These are phyloP conservation scores for Noctuana brunneofusca DNA, from an alignment of 2,888 invertebrate species.

Conservation along the genomic window DNA sequence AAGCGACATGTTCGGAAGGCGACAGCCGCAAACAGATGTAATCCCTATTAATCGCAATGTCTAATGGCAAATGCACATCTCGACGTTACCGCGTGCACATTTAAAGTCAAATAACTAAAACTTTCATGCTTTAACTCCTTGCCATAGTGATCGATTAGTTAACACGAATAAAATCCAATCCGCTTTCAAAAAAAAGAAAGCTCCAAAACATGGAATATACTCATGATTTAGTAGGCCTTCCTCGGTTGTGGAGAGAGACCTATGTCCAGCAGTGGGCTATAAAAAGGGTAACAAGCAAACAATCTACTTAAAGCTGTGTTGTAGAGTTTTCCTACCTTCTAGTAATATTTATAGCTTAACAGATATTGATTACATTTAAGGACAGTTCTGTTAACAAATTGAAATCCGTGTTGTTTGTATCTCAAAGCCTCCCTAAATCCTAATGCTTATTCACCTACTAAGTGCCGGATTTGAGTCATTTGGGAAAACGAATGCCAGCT, in stretches of 20 bases:
- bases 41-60: constrained; percentile 27
- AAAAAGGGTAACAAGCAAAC: too few species aligned
- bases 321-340: background rate
- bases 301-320: background rate
- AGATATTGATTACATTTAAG: background rate
- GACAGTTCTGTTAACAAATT: constrained; percentile 26
- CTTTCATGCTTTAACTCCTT: too few species aligned
- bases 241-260: too few species aligned
- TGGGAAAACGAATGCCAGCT: constrained; percentile 22
- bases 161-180: too few species aligned
- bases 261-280: too few species aligned
- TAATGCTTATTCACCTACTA: constrained; percentile 25
- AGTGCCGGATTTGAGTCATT: constrained; percentile 25
- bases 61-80: constrained; percentile 5
- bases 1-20: constrained; percentile 8
- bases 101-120: background rate
- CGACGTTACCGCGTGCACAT: background rate
- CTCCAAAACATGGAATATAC: too few species aligned
- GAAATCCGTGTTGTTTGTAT: constrained; percentile 12
- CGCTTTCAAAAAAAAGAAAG: too few species aligned
- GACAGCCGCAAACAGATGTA: constrained; percentile 24
- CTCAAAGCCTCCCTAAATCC: constrained; percentile 27
- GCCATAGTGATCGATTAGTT: too few species aligned
- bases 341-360: background rate
- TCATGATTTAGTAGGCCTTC: too few species aligned